These are phyloP conservation scores for Drepana falcataria DNA, from an alignment of 2,888 invertebrate species.

Conservation along the genomic window DNA sequence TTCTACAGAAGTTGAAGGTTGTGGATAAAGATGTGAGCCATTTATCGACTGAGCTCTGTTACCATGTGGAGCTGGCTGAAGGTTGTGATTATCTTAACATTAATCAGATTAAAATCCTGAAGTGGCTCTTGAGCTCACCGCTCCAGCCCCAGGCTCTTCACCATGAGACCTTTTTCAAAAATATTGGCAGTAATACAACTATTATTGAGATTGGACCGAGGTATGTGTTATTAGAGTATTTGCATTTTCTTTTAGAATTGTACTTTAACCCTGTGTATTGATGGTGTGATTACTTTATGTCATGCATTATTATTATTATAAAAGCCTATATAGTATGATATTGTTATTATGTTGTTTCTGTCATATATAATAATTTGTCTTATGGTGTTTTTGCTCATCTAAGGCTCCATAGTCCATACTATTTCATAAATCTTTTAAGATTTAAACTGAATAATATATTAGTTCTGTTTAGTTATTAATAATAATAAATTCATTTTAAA, in stretches of 20 bases:
- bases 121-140: slow-evolving; percentile 89
- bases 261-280: no score
- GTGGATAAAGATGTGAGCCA: slow-evolving; percentile 66
- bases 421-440: no score
- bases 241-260: no score
- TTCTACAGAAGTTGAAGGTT: slow-evolving; percentile 73
- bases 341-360: no score
- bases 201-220: slow-evolving; percentile 94
- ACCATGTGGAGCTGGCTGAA: slow-evolving; percentile 83
- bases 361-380: no score
- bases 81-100: slow-evolving; percentile 71
- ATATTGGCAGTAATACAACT: slow-evolving; percentile 49
- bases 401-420: no score
- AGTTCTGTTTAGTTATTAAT: no score
- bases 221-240: slow-evolving; percentile 48
- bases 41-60: slow-evolving; percentile 87
- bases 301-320: slow-evolving; percentile 88
- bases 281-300: slow-evolving; percentile 18
- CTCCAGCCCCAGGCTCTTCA: slow-evolving; percentile 80
- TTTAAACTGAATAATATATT: no score
- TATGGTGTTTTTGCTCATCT: no score
- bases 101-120: slow-evolving; percentile 81
- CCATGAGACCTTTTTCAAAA: slow-evolving; percentile 69
- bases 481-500: no score
- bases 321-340: no score